Evolutionary conservation across 1,140 invertebrate genomes (phyloP).

Genomic region (Caligus rogercresseyi): DNA sequence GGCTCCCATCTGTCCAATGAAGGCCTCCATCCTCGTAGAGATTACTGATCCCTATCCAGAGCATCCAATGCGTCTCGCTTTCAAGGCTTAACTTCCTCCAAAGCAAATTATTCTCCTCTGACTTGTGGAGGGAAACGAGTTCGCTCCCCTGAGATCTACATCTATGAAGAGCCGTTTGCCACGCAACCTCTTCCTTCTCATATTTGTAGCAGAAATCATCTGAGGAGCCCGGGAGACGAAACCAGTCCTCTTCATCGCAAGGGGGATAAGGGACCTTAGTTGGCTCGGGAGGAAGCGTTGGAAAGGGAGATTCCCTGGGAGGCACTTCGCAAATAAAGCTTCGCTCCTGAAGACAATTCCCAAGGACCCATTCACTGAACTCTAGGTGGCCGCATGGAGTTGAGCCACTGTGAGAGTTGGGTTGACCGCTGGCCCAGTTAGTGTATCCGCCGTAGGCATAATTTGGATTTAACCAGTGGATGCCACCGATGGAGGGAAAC

Average conservation of each 20-base stretch:
- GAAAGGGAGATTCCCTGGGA: background rate
- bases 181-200: background rate
- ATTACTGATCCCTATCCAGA: background rate
- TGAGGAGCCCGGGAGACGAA: background rate
- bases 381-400: background rate
- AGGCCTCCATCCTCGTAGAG: background rate
- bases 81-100: background rate
- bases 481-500: background rate
- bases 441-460: background rate
- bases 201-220: background rate
- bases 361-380: background rate
- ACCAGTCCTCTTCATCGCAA: background rate
- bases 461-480: background rate
- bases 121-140: background rate
- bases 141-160: background rate
- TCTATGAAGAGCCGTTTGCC: background rate
- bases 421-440: background rate
- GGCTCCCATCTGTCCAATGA: background rate
- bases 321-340: background rate
- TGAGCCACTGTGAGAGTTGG: background rate
- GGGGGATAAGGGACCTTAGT: background rate
- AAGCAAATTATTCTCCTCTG: background rate
- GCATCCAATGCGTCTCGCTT: background rate
- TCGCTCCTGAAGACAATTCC: background rate
- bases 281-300: background rate